phyloP scores from a whole-genome alignment of 2,888 invertebrate species.

The Thalpophila matura region DNA sequence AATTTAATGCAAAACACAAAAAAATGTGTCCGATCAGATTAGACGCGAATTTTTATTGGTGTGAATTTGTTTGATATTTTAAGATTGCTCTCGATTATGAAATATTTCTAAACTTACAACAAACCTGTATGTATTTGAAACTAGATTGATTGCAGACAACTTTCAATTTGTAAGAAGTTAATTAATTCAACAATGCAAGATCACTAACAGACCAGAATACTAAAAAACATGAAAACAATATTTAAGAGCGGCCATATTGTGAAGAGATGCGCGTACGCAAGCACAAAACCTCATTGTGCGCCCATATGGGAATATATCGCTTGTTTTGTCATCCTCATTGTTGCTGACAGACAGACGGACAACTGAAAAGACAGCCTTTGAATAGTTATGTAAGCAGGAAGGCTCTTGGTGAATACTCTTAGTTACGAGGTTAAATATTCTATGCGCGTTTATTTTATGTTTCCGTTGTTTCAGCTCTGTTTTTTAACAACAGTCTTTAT shows the following conservation, averaged over 20 bases:
- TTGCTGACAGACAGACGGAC: conserved; percentile 87
- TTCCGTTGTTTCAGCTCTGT: conserved; percentile 34
- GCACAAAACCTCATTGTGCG: conserved; percentile 85
- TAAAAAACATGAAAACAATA: conserved; percentile 78
- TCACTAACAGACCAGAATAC: conserved; percentile 57
- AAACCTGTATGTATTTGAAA: neutral
- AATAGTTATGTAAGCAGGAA: conserved; percentile 83
- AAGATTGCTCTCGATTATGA: conserved; percentile 23
- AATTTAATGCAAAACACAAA: conserved; percentile 51
- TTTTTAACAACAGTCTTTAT: conserved; percentile 7
- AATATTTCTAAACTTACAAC: conserved; percentile 10
- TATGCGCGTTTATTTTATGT: conserved; percentile 53
- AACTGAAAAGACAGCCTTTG: conserved; percentile 88
- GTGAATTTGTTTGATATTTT: conserved; percentile 37
- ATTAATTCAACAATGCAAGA: conserved; percentile 53
- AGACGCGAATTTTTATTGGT: conserved; percentile 34
- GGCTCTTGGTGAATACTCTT: conserved; percentile 69
- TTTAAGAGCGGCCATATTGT: conserved; percentile 73
- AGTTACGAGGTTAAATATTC: conserved; percentile 66
- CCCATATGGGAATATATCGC: conserved; percentile 88
- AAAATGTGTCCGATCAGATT: conserved; percentile 35
- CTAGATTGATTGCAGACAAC: neutral
- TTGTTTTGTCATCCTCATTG: conserved; percentile 89
- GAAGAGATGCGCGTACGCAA: conserved; percentile 70
- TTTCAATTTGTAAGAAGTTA: conserved; percentile 44